Conservation (phyloP, 2,888 invertebrate species). For the Thysanoteuthis rhombus region DNA sequence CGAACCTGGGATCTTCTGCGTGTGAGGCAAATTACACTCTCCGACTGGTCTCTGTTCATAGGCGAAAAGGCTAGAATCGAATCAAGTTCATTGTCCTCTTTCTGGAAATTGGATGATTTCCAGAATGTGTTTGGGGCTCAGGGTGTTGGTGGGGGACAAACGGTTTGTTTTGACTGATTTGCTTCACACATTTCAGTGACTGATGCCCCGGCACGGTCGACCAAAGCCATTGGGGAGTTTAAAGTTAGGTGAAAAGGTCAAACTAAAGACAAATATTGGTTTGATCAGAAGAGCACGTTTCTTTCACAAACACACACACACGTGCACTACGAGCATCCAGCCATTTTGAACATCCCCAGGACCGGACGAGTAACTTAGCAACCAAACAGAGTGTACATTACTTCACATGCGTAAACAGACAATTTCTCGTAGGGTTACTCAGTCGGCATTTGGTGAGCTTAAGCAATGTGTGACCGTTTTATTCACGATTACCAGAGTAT, state of each 20-base stretch:
- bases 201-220: background rate
- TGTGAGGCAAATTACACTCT: too few relatives aligned
- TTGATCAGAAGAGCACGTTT: background rate
- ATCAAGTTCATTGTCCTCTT: background rate
- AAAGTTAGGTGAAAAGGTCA: background rate
- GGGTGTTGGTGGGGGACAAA: background rate
- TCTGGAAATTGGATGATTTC: background rate
- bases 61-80: background rate
- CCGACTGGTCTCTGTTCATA: too few relatives aligned
- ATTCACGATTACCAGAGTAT: too few relatives aligned
- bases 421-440: too few relatives aligned
- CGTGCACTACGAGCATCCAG: too few relatives aligned
- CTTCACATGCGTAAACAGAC: too few relatives aligned
- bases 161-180: background rate
- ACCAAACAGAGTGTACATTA: too few relatives aligned
- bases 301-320: background rate
- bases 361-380: too few relatives aligned
- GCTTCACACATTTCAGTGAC: background rate
- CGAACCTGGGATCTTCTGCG: too few relatives aligned
- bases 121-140: background rate
- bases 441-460: too few relatives aligned
- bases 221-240: background rate
- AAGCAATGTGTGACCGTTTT: too few relatives aligned
- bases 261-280: background rate
- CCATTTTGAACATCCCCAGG: too few relatives aligned